A percentile compares a stretch with the other conserved stretches of the same genome.
phyloP scores from a whole-genome alignment of 2,888 invertebrate species.

The Cryptops parisi region DNA sequence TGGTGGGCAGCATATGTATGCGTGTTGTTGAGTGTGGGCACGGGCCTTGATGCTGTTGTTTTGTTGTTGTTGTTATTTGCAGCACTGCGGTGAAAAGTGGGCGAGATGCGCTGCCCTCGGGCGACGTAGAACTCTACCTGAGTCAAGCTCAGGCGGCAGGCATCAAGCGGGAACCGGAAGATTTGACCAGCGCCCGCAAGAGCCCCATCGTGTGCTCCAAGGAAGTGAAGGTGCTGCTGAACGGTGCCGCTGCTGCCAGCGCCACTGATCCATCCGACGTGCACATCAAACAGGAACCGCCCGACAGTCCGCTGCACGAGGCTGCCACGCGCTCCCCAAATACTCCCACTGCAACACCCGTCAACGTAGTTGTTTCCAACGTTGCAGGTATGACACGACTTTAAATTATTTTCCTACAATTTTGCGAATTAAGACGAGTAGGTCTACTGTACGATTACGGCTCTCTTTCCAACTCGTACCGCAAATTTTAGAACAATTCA shows the following conservation, averaged over 20 bases:
- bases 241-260: constrained; percentile 15
- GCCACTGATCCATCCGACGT: constrained; percentile 10
- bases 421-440: no score
- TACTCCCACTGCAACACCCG: constrained; percentile 3
- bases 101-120: constrained; percentile 19
- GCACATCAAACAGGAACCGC: constrained; percentile 35
- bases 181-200: constrained; percentile 37
- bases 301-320: constrained; percentile 42
- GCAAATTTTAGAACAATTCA: no score
- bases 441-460: no score
- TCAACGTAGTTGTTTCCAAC: constrained; percentile 5
- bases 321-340: constrained; percentile 39
- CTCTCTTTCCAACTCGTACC: no score
- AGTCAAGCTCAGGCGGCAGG: constrained; percentile 53
- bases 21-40: no score
- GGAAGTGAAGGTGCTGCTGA: constrained; percentile 19
- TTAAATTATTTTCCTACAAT: no score
- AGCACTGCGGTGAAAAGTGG: constrained; percentile 2
- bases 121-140: constrained; percentile 44
- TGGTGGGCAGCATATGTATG: no score
- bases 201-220: constrained; percentile 5
- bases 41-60: no score
- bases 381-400: no score
- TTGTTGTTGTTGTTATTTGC: no score
- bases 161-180: constrained; percentile 69